Base-by-base conservation (phyloP, 2,888 invertebrate species). In the Caenorhabditis parvicauda region DNA sequence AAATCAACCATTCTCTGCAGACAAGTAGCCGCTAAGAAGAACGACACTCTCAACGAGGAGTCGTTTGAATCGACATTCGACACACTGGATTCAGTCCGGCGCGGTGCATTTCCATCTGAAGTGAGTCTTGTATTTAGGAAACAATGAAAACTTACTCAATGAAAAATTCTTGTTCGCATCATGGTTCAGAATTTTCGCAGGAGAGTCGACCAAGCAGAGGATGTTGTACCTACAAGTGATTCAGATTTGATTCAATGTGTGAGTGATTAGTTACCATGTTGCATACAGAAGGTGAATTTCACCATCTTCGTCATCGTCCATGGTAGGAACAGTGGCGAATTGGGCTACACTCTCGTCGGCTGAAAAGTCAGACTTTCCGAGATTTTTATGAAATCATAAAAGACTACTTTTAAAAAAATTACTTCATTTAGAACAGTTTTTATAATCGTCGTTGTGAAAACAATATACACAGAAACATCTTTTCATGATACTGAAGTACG, bases 1-100 rank as follows among this genome's bases (percentile, higher is more conserved):
- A 79, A 49, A 54, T 77, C 77, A 49, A 79, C 64, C 68, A 79
- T 70, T 47, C 73, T 59, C 42, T 70, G 70, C 4, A 75, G 43
- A n/a, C 74, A 70, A 2, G 67, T 61, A 1, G 72, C 65, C 1
- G 77, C 72, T 17, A 77, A 54, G 56, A 78, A 79, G 57, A 79
- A 79, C 5, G 72, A 74, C 6, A 78, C 64, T 1, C 70, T 61
- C 22, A 64, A 59, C 9, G 60, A 54, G 12, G 62, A 25, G 22
- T 21, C 35, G 39, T 39, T 29, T 3, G 50, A n/a, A n/a, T n/a
- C n/a, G n/a, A n/a, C n/a, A n/a, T n/a, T n/a, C 6, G 59, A 57
- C 24, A 64, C 48, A 19, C 51, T 56, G 4, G 58, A 60, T 25
- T 44, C 32, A 12, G 58, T 52, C 19, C 52, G 49, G 14, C 48